Evolutionary conservation across 2,113 vertebrate species (phyloP).

Genomic region (Oryzias javanicus): DNA sequence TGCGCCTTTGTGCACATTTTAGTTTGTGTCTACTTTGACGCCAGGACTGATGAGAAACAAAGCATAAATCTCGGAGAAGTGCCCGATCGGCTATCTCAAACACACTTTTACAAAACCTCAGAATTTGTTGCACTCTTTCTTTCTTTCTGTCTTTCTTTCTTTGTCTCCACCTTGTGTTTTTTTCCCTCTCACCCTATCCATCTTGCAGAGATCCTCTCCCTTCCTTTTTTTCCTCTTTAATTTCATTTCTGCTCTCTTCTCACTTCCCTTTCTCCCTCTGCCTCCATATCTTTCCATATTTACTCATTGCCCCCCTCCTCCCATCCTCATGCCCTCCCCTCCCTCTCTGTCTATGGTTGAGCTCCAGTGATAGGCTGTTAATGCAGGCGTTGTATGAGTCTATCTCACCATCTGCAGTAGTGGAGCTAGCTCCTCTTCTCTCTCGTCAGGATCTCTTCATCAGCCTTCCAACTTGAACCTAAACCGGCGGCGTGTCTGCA

Average conservation of each 20-base stretch:
- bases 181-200: slow-evolving; percentile 8
- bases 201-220: slow-evolving; percentile 13
- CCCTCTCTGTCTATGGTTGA: slow-evolving; percentile 63
- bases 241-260: slow-evolving; percentile 27
- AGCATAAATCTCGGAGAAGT: slow-evolving; percentile 45
- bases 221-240: slow-evolving; percentile 14
- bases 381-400: slow-evolving; percentile 90
- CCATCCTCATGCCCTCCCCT: slow-evolving; percentile 17
- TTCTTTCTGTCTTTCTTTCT: slow-evolving; percentile 11
- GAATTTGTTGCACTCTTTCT: not conserved
- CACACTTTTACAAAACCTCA: slow-evolving; percentile 53
- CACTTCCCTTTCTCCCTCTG: slow-evolving; percentile 53
- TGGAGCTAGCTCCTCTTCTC: slow-evolving; percentile 82
- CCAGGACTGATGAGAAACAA: slow-evolving; percentile 33
- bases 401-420: slow-evolving; percentile 89
- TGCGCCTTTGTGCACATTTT: slow-evolving; percentile 1
- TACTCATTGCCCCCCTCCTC: slow-evolving; percentile 34
- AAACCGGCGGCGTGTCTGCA: slow-evolving; percentile 36
- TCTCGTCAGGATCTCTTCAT: slow-evolving; percentile 66
- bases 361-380: slow-evolving; percentile 91
- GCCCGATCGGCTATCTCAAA: slow-evolving; percentile 76
- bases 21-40: slow-evolving; percentile 26
- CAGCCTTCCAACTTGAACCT: slow-evolving; percentile 51
- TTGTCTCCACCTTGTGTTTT: slow-evolving; percentile 6
- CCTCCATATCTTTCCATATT: slow-evolving; percentile 67